Base-by-base conservation (phyloP, 2,113 vertebrate genomes). In the Pterophyllum scalare region DNA sequence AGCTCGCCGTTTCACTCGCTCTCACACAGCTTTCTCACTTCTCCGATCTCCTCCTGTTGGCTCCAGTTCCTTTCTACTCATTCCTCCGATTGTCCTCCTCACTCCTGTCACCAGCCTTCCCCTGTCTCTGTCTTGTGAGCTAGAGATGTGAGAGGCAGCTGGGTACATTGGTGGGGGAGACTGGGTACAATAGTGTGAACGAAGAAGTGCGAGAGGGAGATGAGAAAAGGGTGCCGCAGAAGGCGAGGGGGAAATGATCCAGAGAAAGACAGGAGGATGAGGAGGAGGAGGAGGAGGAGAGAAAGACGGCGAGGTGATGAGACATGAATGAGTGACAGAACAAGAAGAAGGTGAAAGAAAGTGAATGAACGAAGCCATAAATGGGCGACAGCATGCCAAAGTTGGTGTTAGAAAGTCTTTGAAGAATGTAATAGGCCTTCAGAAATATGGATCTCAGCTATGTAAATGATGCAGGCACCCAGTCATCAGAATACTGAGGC, bases 101-200 rank as follows among this genome's bases (percentile, higher is more conserved):
- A 35, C 80, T 82, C 80, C n/a, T 11, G 56, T 65, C 59, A 2
- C 46, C 43, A 74, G 33, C 52, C 59, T 22, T 58, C 64, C 61
- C 31, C 75, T 54, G 49, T 60, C 75, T 81, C 79, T 65, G 81
- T 88, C 82, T 60, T 82, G 81, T 84, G 89, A 91, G 79, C 88
- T 60, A 7, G 87, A 93, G 88, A 90, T 84, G 88, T 87, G 82
- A 93, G 81, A 89, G 88, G 89, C 91, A 88, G 80, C 84, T 85
- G 82, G 80, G 82, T 85, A 79, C 90, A 76, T 75, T 31, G 6
- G 84, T 78, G 77, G 64, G 38, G 52, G 26, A 46, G 11, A 58
- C 19, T 54, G 35, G 33, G 33, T 6, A 6, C 46, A 40, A 74
- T 59, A 75, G 49, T 72, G 87, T 67, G 84, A 54, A 31, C 1